Conservation (phyloP, 2,113 vertebrate species). For the Sinocyclocheilus rhinocerous region DNA sequence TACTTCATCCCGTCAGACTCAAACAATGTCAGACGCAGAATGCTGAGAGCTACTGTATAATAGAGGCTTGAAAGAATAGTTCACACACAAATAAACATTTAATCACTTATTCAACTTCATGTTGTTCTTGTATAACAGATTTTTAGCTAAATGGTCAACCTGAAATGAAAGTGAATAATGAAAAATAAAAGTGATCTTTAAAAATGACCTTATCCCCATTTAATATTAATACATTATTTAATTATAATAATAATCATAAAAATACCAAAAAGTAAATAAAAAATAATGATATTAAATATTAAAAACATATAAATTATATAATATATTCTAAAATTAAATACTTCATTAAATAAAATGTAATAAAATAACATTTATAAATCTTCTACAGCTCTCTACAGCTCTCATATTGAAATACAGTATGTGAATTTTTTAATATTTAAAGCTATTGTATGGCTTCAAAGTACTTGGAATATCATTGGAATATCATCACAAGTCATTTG, state of each 20-base stretch:
- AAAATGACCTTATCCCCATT: background rate
- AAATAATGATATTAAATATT: too few species aligned
- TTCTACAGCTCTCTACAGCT: background rate
- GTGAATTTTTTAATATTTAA: background rate
- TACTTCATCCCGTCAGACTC: constrained; percentile 1
- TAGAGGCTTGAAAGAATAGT: background rate
- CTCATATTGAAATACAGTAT: background rate
- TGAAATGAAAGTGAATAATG: background rate
- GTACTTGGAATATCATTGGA: background rate
- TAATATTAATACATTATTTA: too few species aligned
- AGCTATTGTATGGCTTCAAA: background rate
- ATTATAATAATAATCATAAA: background rate
- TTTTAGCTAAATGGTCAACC: background rate
- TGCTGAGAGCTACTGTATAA: background rate
- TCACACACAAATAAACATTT: background rate
- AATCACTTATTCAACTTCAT: background rate
- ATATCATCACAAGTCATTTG: background rate
- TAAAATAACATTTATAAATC: background rate
- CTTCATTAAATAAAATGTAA: background rate
- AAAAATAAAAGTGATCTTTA: background rate
- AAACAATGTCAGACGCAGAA: background rate
- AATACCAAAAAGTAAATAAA: too few species aligned
- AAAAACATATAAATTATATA: background rate
- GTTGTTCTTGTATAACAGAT: background rate
- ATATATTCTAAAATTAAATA: background rate